A percentile compares a stretch with the other conserved stretches of the same genome.
phyloP scores from a whole-genome alignment of 2,888 invertebrate species.

The Blastobasis adustella region DNA sequence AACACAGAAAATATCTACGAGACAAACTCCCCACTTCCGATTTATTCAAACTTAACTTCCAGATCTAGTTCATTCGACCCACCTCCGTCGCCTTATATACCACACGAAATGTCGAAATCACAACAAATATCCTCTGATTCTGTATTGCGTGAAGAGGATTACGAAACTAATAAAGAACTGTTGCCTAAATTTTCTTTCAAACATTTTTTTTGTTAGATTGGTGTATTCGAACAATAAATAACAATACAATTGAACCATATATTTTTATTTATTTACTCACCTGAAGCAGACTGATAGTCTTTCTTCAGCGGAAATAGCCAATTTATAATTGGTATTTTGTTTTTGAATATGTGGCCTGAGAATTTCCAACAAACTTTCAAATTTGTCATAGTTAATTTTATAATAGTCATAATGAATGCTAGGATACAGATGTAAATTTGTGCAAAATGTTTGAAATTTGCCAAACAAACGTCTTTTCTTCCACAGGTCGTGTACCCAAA shows the following conservation, averaged over 20 bases:
- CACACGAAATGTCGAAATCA: slow-evolving; percentile 4
- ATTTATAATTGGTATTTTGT: slow-evolving; percentile 6
- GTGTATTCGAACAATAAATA: slow-evolving; percentile 3
- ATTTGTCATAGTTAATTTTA: slow-evolving; percentile 6
- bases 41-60: too few species aligned
- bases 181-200: slow-evolving; percentile 3
- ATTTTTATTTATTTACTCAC: slow-evolving; percentile 4
- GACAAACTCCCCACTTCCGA: slow-evolving; percentile 6
- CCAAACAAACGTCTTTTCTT: background rate
- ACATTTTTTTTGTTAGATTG: slow-evolving; percentile 1
- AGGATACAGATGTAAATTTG: background rate
- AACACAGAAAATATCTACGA: slow-evolving; percentile 8
- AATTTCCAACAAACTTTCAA: slow-evolving; percentile 3
- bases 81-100: slow-evolving; percentile 5
- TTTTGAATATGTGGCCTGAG: slow-evolving; percentile 5
- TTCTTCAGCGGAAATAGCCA: slow-evolving; percentile 4
- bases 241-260: slow-evolving; percentile 2
- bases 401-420: slow-evolving; percentile 5
- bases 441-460: background rate
- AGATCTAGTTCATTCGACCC: slow-evolving; percentile 4
- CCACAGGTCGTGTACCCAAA: background rate
- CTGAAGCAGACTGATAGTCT: slow-evolving; percentile 5
- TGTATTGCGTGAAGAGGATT: slow-evolving; percentile 1
- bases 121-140: slow-evolving; percentile 3
- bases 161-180: slow-evolving; percentile 5